Conservation (phyloP, 2,888 invertebrate genomes). For the Tachystola acroxantha region DNA sequence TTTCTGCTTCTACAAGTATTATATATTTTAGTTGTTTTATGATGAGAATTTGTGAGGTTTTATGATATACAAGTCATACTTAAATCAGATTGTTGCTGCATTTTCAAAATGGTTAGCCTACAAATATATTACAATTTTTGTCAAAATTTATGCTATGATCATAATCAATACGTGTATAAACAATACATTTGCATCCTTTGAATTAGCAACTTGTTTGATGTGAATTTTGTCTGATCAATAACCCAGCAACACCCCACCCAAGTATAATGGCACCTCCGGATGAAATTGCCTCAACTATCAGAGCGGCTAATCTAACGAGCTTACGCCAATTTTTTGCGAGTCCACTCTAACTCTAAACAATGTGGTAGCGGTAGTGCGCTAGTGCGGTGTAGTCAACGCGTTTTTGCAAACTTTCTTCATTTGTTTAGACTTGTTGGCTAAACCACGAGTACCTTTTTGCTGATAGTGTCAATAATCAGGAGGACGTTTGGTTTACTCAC, state of each 20-base stretch:
- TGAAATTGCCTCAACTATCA: constrained; percentile 6
- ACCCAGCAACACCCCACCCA: too few species aligned
- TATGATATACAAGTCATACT: too few species aligned
- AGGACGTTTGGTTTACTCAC: constrained; percentile 7
- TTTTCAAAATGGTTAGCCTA: too few species aligned
- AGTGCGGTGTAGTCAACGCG: constrained; percentile 36
- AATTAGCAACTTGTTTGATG: too few species aligned
- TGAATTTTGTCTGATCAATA: too few species aligned
- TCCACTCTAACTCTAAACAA: constrained; percentile 37
- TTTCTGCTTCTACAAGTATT: too few species aligned
- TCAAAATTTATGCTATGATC: too few species aligned
- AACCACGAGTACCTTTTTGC: constrained; percentile 26
- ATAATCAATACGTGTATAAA: too few species aligned
- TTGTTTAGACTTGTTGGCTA: constrained; percentile 30
- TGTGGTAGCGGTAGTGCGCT: constrained; percentile 28
- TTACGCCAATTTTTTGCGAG: constrained; percentile 23
- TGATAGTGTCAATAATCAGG: constrained; percentile 12
- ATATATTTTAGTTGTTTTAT: too few species aligned
- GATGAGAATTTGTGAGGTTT: too few species aligned
- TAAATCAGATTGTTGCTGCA: too few species aligned
- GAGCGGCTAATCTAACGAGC: constrained; percentile 9
- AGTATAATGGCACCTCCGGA: constrained; percentile 1
- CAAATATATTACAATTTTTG: too few species aligned
- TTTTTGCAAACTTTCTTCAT: constrained; percentile 47
- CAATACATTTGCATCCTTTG: constrained; percentile 15